Evolutionary conservation across 2,113 vertebrate genomes (phyloP).

Genomic region (Lepus timidus): DNA sequence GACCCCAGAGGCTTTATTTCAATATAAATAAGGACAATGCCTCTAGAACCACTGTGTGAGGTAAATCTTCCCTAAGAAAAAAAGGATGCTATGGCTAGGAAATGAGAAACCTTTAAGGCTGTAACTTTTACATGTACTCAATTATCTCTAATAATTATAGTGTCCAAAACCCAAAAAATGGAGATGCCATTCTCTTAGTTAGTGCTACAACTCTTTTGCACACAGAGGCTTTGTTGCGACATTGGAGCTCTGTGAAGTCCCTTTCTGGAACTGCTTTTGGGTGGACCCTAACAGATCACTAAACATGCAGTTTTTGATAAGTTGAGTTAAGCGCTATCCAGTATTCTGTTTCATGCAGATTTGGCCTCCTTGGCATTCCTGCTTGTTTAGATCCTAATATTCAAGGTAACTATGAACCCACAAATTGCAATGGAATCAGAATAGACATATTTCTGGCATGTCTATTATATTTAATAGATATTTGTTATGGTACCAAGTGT

Average conservation of each 20-base stretch:
- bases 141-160: background rate
- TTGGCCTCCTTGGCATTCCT: background rate
- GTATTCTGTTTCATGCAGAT: background rate
- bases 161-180: background rate
- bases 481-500: background rate
- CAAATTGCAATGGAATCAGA: background rate
- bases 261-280: background rate
- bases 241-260: background rate
- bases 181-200: background rate
- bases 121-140: background rate
- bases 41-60: constrained; percentile 45
- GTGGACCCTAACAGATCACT: background rate
- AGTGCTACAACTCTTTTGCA: background rate
- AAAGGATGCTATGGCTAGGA: constrained; percentile 36
- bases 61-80: constrained; percentile 59
- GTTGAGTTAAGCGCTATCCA: accelerated
- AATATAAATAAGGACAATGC: constrained; percentile 66
- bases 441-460: background rate
- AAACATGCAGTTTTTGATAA: background rate
- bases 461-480: background rate
- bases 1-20: background rate
- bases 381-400: background rate
- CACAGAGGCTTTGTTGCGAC: background rate
- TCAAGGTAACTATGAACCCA: background rate
- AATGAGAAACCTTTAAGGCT: constrained; percentile 1